Conservation (phyloP, 2,888 invertebrate genomes). For the Ptychoptera albimana region DNA sequence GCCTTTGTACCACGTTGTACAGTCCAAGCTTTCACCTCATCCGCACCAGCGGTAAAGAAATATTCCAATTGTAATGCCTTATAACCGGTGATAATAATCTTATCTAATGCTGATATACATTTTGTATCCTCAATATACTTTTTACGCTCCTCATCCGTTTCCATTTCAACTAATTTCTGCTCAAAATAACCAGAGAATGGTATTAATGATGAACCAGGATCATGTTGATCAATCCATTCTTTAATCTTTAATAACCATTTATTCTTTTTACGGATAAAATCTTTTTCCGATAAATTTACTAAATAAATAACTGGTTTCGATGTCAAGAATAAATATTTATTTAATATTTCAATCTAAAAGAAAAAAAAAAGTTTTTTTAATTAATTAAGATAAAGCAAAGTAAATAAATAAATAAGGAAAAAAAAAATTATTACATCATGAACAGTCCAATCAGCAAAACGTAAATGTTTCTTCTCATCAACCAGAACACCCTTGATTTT, state of each 20-base stretch:
- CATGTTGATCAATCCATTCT: constrained; percentile 96
- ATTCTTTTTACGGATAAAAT: constrained; percentile 96
- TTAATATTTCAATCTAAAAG: constrained; percentile 83
- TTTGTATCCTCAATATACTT: constrained; percentile 70
- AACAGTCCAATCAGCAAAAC: constrained; percentile 85
- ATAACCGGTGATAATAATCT: constrained; percentile 95
- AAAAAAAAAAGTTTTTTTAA: constrained; percentile 14
- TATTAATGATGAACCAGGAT: constrained; percentile 83
- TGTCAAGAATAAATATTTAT: constrained; percentile 91
- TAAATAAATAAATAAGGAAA: background rate
- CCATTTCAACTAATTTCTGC: constrained; percentile 71
- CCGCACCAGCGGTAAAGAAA: constrained; percentile 94
- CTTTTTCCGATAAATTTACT: constrained; percentile 93
- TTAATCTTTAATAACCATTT: constrained; percentile 95
- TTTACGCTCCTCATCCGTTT: constrained; percentile 50
- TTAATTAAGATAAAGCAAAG: constrained; percentile 4
- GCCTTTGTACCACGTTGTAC: constrained; percentile 98
- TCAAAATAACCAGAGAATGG: constrained; percentile 94
- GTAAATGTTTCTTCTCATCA: constrained; percentile 83
- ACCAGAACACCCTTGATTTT: constrained; percentile 72
- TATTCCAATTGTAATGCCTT: constrained; percentile 91
- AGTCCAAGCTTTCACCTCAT: constrained; percentile 99
- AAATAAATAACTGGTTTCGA: constrained; percentile 96
- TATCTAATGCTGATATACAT: constrained; percentile 76
- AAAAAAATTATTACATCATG: constrained; percentile 52